These are phyloP conservation scores for Hyposoter didymator DNA, from an alignment of 2,888 invertebrate genomes.

Conservation along the genomic window DNA sequence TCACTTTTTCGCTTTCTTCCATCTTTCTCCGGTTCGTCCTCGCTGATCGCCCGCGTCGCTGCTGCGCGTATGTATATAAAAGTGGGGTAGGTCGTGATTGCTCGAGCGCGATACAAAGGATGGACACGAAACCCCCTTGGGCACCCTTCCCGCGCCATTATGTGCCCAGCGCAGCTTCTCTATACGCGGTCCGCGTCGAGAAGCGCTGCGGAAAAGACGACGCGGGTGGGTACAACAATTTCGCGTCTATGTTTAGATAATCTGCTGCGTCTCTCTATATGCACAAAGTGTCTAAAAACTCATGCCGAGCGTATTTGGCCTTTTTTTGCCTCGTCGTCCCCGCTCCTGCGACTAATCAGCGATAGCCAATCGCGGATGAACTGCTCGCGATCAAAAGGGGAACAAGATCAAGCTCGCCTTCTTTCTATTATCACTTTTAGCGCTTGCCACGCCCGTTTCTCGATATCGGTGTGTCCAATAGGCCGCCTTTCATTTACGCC, in stretches of 20 bases:
- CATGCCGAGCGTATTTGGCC: neutral
- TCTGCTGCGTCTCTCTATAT: neutral
- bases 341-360: neutral
- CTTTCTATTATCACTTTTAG: neutral
- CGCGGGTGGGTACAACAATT: constrained; percentile 21
- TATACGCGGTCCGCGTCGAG: constrained; percentile 61
- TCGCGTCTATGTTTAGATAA: neutral
- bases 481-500: neutral
- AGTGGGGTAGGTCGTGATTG: constrained; percentile 84
- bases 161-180: constrained; percentile 69
- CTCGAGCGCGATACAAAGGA: constrained; percentile 83
- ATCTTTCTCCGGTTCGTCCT: constrained; percentile 32
- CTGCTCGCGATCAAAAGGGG: neutral
- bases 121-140: constrained; percentile 81
- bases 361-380: neutral
- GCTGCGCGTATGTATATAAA: constrained; percentile 33
- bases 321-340: neutral
- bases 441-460: neutral
- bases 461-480: neutral
- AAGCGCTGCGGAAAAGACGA: constrained; percentile 58
- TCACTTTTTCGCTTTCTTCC: constrained; percentile 40
- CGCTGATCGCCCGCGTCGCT: neutral
- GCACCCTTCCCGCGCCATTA: constrained; percentile 79
- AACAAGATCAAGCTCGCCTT: neutral
- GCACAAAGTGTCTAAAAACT: constrained; percentile 4